These are phyloP conservation scores for Zaprionus ornatus DNA, from an alignment of 1,140 invertebrate species.

Conservation along the genomic window DNA sequence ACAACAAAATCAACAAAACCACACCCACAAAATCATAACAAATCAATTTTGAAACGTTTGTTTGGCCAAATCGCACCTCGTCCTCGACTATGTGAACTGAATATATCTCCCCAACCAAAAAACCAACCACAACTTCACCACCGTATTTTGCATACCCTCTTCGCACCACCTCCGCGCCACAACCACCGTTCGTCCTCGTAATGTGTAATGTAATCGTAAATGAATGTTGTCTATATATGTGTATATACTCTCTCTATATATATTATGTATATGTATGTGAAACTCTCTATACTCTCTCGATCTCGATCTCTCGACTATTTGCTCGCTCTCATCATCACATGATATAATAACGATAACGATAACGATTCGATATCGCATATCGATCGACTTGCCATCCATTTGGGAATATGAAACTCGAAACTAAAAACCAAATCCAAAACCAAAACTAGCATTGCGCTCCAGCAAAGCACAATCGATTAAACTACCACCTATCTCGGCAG, in stretches of 20 bases:
- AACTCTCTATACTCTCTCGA: conserved; percentile 65
- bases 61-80: conserved; percentile 41
- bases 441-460: conserved; percentile 72
- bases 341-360: conserved; percentile 36
- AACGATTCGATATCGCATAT: conserved; percentile 37
- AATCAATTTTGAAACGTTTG: conserved; percentile 32
- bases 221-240: conserved; percentile 47
- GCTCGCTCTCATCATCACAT: conserved; percentile 73
- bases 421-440: conserved; percentile 45
- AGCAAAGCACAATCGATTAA: conserved; percentile 82
- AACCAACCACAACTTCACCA: conserved; percentile 34
- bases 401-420: conserved; percentile 55
- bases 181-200: conserved; percentile 31
- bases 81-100: conserved; percentile 34
- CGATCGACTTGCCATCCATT: conserved; percentile 67
- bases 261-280: conserved; percentile 66
- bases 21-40: conserved; percentile 32
- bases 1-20: conserved; percentile 45
- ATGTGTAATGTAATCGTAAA: conserved; percentile 33
- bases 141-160: conserved; percentile 37
- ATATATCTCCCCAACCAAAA: conserved; percentile 14
- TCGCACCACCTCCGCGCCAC: conserved; percentile 25
- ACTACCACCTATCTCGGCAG: conserved; percentile 83
- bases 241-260: conserved; percentile 43
- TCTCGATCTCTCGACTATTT: conserved; percentile 59